Evolutionary conservation across 2,113 vertebrate genomes (phyloP).

Genomic region (Aegithalos caudatus): DNA sequence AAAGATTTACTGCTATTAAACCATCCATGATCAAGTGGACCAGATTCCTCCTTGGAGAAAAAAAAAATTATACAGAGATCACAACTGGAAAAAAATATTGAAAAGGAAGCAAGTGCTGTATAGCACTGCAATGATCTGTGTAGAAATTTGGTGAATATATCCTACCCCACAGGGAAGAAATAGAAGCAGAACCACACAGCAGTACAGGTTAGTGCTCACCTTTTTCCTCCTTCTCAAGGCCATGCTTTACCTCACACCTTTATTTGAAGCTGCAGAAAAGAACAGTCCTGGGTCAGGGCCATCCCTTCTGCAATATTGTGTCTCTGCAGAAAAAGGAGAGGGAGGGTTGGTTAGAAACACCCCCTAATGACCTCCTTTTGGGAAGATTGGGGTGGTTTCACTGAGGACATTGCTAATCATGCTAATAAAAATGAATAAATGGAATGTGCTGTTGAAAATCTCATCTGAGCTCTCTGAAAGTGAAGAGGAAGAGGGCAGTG

Average conservation of each 20-base stretch:
- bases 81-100: not conserved
- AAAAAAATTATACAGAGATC: not conserved
- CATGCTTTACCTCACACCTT: not conserved
- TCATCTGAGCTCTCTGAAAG: not conserved
- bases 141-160: not conserved
- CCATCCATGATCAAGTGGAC: not conserved
- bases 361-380: not conserved
- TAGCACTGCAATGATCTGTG: not conserved
- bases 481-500: not conserved
- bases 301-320: not conserved
- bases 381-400: not conserved
- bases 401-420: not conserved
- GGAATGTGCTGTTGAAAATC: not conserved
- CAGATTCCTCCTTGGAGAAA: not conserved
- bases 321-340: not conserved
- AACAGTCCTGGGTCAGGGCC: no score
- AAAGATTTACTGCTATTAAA: not conserved
- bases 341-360: not conserved
- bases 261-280: not conserved
- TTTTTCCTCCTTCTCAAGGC: not conserved
- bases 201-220: not conserved
- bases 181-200: not conserved
- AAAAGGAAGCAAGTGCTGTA: not conserved
- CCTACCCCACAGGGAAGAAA: not conserved
- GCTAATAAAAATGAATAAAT: not conserved